phyloP scores from a whole-genome alignment of 2,888 invertebrate species.

The Scaptomyza polygonia region DNA sequence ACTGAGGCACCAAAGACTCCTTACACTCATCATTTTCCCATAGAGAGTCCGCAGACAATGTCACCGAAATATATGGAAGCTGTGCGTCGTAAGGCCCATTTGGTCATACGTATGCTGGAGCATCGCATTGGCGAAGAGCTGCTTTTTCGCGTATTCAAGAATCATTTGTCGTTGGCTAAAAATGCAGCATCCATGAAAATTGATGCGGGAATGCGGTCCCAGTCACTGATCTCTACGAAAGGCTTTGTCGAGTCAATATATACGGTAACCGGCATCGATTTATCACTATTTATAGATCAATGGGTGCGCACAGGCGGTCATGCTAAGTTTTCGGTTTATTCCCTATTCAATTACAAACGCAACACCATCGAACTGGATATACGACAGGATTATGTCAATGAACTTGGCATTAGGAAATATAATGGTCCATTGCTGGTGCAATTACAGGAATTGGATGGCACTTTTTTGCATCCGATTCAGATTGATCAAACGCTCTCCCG shows the following conservation, averaged over 20 bases:
- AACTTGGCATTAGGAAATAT: constrained; percentile 94
- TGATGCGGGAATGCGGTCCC: constrained; percentile 93
- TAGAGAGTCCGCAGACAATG: constrained; percentile 94
- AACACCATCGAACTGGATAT: constrained; percentile 99
- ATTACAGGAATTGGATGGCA: constrained; percentile 98
- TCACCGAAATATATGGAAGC: constrained; percentile 96
- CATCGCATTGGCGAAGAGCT: constrained; percentile 97
- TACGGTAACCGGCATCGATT: constrained; percentile 99
- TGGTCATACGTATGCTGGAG: constrained; percentile 98
- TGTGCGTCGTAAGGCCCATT: constrained; percentile 95
- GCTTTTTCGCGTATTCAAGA: constrained; percentile 97
- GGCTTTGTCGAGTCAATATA: constrained; percentile 97
- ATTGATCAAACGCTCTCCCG: constrained; percentile 97
- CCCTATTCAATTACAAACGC: constrained; percentile 97
- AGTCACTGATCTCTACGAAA: constrained; percentile 95
- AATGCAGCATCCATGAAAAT: constrained; percentile 95
- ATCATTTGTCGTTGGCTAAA: constrained; percentile 95
- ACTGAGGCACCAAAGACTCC: constrained; percentile 84
- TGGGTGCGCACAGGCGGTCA: constrained; percentile 99
- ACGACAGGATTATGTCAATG: constrained; percentile 93
- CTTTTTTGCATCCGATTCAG: constrained; percentile 97
- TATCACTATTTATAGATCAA: constrained; percentile 98
- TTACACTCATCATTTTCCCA: constrained; percentile 91
- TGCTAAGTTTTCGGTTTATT: constrained; percentile 95
- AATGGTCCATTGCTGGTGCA: constrained; percentile 98